Evolutionary conservation across 1,140 invertebrate species (phyloP).

Genomic region (Condylostylus longicornis): DNA sequence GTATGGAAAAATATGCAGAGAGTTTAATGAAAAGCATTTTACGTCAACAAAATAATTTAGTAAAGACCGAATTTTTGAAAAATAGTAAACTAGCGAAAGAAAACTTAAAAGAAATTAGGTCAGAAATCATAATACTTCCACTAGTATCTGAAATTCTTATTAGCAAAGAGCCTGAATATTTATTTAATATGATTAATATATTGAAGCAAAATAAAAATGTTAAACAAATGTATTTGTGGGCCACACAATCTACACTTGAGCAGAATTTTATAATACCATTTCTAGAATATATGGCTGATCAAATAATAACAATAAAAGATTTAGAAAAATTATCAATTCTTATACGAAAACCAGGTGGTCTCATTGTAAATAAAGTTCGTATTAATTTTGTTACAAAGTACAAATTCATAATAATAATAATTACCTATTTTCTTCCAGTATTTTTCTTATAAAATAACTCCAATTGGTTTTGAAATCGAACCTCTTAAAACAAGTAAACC

Average conservation of each 20-base stretch:
- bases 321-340: constrained; percentile 14
- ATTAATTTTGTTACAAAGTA: neutral
- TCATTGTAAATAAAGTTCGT: constrained; percentile 13
- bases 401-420: neutral
- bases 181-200: constrained; percentile 17
- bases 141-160: constrained; percentile 21
- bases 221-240: constrained; percentile 23
- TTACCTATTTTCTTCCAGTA: constrained; percentile 8
- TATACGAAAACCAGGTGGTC: constrained; percentile 17
- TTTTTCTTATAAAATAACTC: constrained; percentile 18
- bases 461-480: constrained; percentile 17
- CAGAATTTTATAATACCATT: constrained; percentile 20
- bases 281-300: constrained; percentile 23
- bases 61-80: no score
- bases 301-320: constrained; percentile 18
- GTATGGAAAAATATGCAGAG: no score
- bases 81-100: no score
- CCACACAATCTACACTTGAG: constrained; percentile 13
- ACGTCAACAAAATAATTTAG: no score
- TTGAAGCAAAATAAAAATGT: constrained; percentile 19
- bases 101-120: neutral
- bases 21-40: no score
- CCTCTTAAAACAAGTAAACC: constrained; percentile 5
- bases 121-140: constrained; percentile 23
- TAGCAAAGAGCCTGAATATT: constrained; percentile 17